Evolutionary conservation across 2,888 invertebrate species (phyloP).

Genomic region (Dermolepida albohirtum): DNA sequence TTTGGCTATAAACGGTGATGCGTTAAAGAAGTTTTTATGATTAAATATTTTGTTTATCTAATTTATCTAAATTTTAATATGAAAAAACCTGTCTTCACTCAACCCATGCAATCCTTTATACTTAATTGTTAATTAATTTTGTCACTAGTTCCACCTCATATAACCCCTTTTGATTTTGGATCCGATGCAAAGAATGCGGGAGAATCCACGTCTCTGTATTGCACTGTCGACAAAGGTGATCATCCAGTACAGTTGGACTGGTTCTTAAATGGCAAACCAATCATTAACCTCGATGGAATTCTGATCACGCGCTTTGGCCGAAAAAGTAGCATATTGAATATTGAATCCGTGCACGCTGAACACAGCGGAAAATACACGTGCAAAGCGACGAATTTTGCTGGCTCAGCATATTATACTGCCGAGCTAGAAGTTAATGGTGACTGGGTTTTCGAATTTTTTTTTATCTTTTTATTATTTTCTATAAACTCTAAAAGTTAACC

Average conservation of each 20-base stretch:
- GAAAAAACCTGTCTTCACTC: neutral
- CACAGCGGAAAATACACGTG: conserved; percentile 81
- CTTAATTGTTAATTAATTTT: conserved; percentile 31
- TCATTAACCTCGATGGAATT: conserved; percentile 69
- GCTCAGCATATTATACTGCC: conserved; percentile 72
- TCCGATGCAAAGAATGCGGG: conserved; percentile 72
- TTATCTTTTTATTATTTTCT: conserved; percentile 1
- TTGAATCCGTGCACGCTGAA: conserved; percentile 72
- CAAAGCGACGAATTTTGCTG: conserved; percentile 75
- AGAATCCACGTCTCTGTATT: conserved; percentile 76
- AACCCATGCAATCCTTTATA: neutral
- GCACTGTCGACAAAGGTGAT: conserved; percentile 80
- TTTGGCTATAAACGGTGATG: conserved; percentile 77
- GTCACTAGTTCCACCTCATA: conserved; percentile 66
- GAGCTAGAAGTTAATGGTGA: conserved; percentile 78
- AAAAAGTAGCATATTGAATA: conserved; percentile 69
- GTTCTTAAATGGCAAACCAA: conserved; percentile 77
- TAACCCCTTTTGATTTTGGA: conserved; percentile 71
- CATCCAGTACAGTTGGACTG: conserved; percentile 78
- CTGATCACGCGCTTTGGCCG: conserved; percentile 65
- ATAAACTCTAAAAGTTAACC: too few species aligned
- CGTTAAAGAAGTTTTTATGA: conserved; percentile 35
- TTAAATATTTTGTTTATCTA: conserved; percentile 24
- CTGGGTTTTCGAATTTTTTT: conserved; percentile 44
- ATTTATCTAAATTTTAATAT: conserved; percentile 5